Evolutionary conservation across 2,797 vertebrate genomes (phyloP), one percentile per base, ranked within the genome.

Genomic region (Tolypeutes matacus): DNA sequence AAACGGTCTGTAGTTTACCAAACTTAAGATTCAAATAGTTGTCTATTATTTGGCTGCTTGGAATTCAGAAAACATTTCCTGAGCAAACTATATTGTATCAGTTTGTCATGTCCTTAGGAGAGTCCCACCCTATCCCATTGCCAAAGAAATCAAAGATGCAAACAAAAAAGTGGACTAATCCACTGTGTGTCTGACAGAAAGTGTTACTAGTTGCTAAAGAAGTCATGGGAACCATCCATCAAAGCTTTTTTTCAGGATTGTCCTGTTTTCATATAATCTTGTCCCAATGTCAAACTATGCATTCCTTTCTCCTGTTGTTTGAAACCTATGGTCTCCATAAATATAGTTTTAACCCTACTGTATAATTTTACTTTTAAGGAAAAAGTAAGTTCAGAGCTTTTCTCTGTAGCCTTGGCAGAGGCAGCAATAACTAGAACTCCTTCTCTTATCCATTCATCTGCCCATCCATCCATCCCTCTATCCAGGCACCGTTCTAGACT

Each of bases 61-160:
- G 31, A 92, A 92, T 53, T 77, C 21, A 87, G 42, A 76, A 93
- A 85, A 80, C 6, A n/a, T 56, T 67, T 92, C 34, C 39, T 67
- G 9, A 29, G 23, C 21, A 12, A 65, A 15, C 39, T 73, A 11
- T 18, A 5, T 65, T 7, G n/a, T 58, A 51, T 15, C 75, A 36
- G 18, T 20, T 64, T 70, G 20, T 65, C 76, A n/a, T 20, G 4
- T 34, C 15, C 60, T 69, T 83, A 34, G 39, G 20, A 60, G 14
- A 84, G 13, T 69, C 23, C 10, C 46, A 84, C 17, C 80, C 3
- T 29, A 64, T 87, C 42, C 27, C 5, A 62, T 20, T 14, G 10
- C 12, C 3, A 92, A 88, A 80, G 23, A 58, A 65, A 17, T 73
- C 53, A 84, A 60, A 14, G 11, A 23, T 70, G 13, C 17, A 80